phyloP scores from a whole-genome alignment of 2,888 invertebrate genomes.

The Amorpha juglandis region DNA sequence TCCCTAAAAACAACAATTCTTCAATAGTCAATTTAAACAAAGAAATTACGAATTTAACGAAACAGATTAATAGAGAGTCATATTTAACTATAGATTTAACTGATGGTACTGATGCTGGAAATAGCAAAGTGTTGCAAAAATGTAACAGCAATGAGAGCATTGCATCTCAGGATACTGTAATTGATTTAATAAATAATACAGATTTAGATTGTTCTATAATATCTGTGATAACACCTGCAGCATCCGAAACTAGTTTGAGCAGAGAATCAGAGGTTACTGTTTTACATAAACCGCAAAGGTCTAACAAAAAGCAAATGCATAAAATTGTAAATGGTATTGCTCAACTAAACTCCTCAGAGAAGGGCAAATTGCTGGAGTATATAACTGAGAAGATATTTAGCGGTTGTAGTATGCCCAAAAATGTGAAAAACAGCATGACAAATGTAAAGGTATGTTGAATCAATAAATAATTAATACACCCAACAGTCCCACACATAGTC shows the following conservation, averaged over 20 bases:
- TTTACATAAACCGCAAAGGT: slow-evolving; percentile 41
- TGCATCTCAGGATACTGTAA: slow-evolving; percentile 34
- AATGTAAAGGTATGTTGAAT: slow-evolving; percentile 54
- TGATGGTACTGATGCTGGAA: slow-evolving; percentile 36
- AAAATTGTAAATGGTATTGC: slow-evolving; percentile 63
- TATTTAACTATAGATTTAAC: slow-evolving; percentile 74
- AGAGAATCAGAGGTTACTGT: slow-evolving; percentile 73
- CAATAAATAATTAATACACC: too few species aligned
- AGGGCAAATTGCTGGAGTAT: slow-evolving; percentile 58
- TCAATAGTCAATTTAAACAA: slow-evolving; percentile 40
- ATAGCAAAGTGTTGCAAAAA: slow-evolving; percentile 22
- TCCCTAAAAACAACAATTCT: slow-evolving; percentile 37
- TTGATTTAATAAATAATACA: slow-evolving; percentile 55
- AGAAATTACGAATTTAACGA: slow-evolving; percentile 53
- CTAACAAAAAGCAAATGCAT: slow-evolving; percentile 44
- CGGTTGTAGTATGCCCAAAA: slow-evolving; percentile 55
- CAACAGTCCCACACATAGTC: too few species aligned
- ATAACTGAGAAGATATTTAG: slow-evolving; percentile 68
- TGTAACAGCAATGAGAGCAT: neutral
- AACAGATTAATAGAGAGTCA: slow-evolving; percentile 60
- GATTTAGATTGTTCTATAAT: slow-evolving; percentile 56
- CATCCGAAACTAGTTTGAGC: slow-evolving; percentile 51
- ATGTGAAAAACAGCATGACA: slow-evolving; percentile 38
- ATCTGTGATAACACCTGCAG: slow-evolving; percentile 43
- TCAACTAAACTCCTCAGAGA: slow-evolving; percentile 58